Evolutionary conservation across 2,888 invertebrate genomes (phyloP), one percentile per base, ranked within the genome.

Genomic region (Cyrtodaria siliqua): DNA sequence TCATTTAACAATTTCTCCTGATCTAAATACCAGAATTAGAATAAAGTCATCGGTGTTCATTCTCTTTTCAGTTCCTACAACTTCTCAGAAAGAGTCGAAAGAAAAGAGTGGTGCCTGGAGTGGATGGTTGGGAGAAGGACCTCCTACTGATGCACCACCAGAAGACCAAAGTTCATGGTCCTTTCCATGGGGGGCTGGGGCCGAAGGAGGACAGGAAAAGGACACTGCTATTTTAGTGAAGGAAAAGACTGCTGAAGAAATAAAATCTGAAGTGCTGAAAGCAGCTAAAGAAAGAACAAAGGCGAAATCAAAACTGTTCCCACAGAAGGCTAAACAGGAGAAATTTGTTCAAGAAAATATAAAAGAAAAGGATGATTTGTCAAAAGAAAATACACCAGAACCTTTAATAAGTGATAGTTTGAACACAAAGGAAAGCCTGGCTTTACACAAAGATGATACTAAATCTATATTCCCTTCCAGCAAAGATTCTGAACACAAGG

Each of bases 201-300:
- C 50, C n/a, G 66, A 59, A 27, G 64, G 40, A 14, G 44, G 29
- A 26, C 33, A 52, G 24, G 61, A 55, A 61, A 53, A 50, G n/a
- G 76, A 81, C 9, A 33, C 57, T 16, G 75, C 75, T 8, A 40
- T 55, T 8, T 16, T 66, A 16, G 56, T 52, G 20, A 60, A 52
- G 53, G 73, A 66, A 68, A 82, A 80, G 55, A 69, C 80, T 44
- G 73, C 80, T 63, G 80, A 80, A 33, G 80, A 80, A 62, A 80
- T 80, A 2, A 80, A 79, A 33, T 47, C 50, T n/a, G 80, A 80
- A 57, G 80, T 80, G 20, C 52, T 80, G 29, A 80, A 76, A 73
- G 80, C 76, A 44, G 80, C 80, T 26, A 80, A 80, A 60, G 80
- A 80, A 49, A 80, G 72, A 59, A 63, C 76, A 24, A 79, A 79